A percentile compares a stretch with the other conserved stretches of the same genome.
These are phyloP conservation scores for Carapus acus DNA, from an alignment of 2,797 vertebrate species.

Conservation along the genomic window DNA sequence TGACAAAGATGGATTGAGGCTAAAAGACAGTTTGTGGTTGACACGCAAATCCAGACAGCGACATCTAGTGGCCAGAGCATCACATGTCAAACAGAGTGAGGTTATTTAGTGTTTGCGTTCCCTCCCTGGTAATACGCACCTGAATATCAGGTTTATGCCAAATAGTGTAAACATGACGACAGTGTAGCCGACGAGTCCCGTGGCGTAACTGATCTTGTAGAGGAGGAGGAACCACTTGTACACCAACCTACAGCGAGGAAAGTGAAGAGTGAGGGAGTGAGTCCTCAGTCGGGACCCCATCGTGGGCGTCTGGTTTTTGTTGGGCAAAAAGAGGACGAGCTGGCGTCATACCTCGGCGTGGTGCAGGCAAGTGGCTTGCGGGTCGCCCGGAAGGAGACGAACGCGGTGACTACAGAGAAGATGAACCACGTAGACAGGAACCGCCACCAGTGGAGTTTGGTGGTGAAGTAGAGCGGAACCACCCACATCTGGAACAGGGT, in stretches of 20 bases:
- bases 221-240: conserved; percentile 99
- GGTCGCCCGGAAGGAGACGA: conserved; percentile 90
- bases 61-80: conserved; percentile 23
- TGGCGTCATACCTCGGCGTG: conserved; percentile 81
- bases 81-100: background rate
- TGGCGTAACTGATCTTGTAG: conserved; percentile 98
- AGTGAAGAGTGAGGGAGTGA: conserved; percentile 1
- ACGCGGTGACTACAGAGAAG: conserved; percentile 93
- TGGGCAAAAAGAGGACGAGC: too few relatives aligned
- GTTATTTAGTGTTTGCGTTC: background rate
- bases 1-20: too few relatives aligned
- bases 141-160: conserved; percentile 93
- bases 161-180: conserved; percentile 99
- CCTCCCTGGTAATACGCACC: conserved; percentile 70
- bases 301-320: background rate
- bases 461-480: conserved; percentile 96
- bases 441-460: conserved; percentile 97
- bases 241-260: conserved; percentile 77
- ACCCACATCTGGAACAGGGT: conserved; percentile 99
- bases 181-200: conserved; percentile 90
- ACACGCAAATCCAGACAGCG: too few relatives aligned
- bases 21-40: too few relatives aligned
- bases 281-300: too few relatives aligned
- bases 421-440: conserved; percentile 92
- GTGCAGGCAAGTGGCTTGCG: conserved; percentile 92